phyloP scores from a whole-genome alignment of 2,888 invertebrate species.

The Yponomeuta evonymella region DNA sequence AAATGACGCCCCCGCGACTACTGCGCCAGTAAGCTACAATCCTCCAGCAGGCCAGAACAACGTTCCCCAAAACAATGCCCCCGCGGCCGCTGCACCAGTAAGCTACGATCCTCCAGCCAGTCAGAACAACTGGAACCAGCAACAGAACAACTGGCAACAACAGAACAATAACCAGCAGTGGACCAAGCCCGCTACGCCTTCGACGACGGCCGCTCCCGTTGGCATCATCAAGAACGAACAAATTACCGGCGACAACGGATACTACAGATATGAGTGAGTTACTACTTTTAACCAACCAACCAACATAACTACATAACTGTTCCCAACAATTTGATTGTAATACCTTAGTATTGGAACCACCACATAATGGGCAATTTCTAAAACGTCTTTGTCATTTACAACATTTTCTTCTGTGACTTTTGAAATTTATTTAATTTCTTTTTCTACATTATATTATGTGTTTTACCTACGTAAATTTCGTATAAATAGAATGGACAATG shows the following conservation, averaged over 20 bases:
- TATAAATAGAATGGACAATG: too few species aligned
- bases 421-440: too few species aligned
- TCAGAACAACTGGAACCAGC: slow-evolving; percentile 16
- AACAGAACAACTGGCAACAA: slow-evolving; percentile 16
- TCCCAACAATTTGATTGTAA: too few species aligned
- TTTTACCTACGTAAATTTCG: too few species aligned
- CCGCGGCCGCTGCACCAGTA: slow-evolving; percentile 24
- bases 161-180: slow-evolving; percentile 19
- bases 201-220: slow-evolving; percentile 46
- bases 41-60: slow-evolving; percentile 24
- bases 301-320: too few species aligned
- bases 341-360: too few species aligned
- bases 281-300: too few species aligned
- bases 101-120: slow-evolving; percentile 28
- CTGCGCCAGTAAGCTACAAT: slow-evolving; percentile 28
- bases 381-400: too few species aligned
- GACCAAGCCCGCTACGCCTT: slow-evolving; percentile 24
- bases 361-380: too few species aligned
- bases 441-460: too few species aligned
- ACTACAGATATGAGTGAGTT: slow-evolving; percentile 74
- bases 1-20: slow-evolving; percentile 14
- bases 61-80: neutral
- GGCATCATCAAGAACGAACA: slow-evolving; percentile 68
- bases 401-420: too few species aligned
- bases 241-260: slow-evolving; percentile 59